A percentile compares a stretch with the other conserved stretches of the same genome.
phyloP scores from a whole-genome alignment of 2,797 vertebrate genomes.

The Phoeniculus purpureus region DNA sequence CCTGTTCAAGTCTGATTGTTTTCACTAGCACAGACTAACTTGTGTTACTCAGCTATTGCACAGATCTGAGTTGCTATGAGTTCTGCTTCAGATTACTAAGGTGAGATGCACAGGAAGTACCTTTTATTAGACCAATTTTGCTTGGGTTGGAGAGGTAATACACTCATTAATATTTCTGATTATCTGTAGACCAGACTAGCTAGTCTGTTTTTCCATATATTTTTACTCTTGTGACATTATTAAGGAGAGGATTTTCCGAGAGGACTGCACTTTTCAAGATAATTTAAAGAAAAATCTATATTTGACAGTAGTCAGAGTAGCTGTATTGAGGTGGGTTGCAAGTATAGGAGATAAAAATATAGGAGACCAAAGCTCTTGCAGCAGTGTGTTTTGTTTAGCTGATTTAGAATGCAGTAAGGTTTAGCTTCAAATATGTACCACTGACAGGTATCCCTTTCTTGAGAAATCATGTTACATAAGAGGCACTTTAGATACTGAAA shows the following conservation, averaged over 20 bases:
- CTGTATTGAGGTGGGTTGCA: not conserved
- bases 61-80: not conserved
- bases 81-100: not conserved
- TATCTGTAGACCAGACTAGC: not conserved
- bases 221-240: not conserved
- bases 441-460: not conserved
- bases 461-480: not conserved
- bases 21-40: not conserved
- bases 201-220: not conserved
- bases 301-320: not conserved
- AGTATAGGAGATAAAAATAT: not conserved
- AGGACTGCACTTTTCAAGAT: not conserved
- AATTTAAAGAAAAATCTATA: not conserved
- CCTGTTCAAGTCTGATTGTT: not conserved
- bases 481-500: not conserved
- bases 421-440: not conserved
- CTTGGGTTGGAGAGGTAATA: not conserved
- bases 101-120: not conserved
- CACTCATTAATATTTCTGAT: not conserved
- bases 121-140: not conserved
- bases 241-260: not conserved
- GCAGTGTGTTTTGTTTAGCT: not conserved
- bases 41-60: not conserved
- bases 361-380: not conserved
- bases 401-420: not conserved